Base-by-base conservation (phyloP, 2,113 vertebrate species). In the Hylia prasina region DNA sequence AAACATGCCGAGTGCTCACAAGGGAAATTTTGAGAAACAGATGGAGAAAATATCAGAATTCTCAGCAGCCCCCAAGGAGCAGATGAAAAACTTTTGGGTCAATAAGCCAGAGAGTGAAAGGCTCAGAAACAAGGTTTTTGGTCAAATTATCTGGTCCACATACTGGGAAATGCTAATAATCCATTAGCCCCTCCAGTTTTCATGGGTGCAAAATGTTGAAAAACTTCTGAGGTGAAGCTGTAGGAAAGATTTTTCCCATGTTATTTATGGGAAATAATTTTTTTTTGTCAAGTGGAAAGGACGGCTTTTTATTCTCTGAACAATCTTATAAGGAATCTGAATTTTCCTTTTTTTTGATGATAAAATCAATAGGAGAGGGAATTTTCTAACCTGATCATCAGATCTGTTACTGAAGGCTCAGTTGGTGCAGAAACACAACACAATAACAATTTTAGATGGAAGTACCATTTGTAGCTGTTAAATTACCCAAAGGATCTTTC, bases 1-100 rank as follows among this genome's bases (percentile, higher is more conserved):
- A 97, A 97, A 96, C 92, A 87, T 73, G 82, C n/a, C 3, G 88
- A 96, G 77, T 48, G n/a, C 84, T 95, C 96, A 82, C 90, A 79
- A 64, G 96, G 95, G 96, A 97, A 97, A 97, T 95, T 96, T 95
- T 19, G 44, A 97, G 77, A 79, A 96, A 94, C 96, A 97, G 97
- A 96, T 96, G 97, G 94, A 96, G 80, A 97, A 96, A 96, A 93
- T 82, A 94, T 96, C 91, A 95, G 92, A 96, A 94, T 90, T 94
- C 95, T 96, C 86, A 76, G 86, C 71, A 84, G 64, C 77, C 96
- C 71, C 84, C 40, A 88, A 91, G 87, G 89, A 94, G 78, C 68
- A 79, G 87, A 94, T 89, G 78, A 97, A 97, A 94, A 96, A 95
- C 80, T 95, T 97, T 70, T 89, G 78, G 92, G 93, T 96, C 95